phyloP scores from a whole-genome alignment of 2,888 invertebrate genomes.

The Pristionchus maxplancki region DNA sequence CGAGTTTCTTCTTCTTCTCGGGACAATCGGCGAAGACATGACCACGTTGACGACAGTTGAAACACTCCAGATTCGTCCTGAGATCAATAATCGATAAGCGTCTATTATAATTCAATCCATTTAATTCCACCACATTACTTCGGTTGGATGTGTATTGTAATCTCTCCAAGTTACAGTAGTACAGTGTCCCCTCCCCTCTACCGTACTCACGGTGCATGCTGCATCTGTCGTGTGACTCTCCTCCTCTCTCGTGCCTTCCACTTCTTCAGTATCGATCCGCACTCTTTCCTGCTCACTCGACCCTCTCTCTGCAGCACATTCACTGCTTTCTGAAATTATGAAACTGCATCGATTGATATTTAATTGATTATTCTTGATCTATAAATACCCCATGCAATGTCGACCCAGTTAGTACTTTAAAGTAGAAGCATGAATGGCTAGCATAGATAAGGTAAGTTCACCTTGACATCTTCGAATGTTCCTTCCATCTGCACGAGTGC shows the following conservation, averaged over 20 bases:
- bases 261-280: conserved; percentile 57
- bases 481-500: conserved; percentile 49
- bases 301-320: conserved; percentile 18
- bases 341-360: background rate
- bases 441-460: too few species aligned
- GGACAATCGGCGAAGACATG: conserved; percentile 90
- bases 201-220: conserved; percentile 59
- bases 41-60: conserved; percentile 87
- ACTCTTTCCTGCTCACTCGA: conserved; percentile 18
- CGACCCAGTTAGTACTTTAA: background rate
- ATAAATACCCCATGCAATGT: background rate
- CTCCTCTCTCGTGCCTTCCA: conserved; percentile 66
- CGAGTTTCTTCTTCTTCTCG: conserved; percentile 77
- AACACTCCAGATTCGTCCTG: conserved; percentile 81
- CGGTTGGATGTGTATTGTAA: too few species aligned
- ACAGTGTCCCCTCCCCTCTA: background rate
- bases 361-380: background rate
- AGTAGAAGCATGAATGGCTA: too few species aligned
- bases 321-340: background rate
- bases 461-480: conserved; percentile 51
- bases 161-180: background rate
- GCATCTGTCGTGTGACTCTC: conserved; percentile 60
- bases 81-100: background rate
- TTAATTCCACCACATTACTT: background rate
- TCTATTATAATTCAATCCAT: background rate